Evolutionary conservation across 2,797 vertebrate species (phyloP).

Genomic region (Siniperca obscura): DNA sequence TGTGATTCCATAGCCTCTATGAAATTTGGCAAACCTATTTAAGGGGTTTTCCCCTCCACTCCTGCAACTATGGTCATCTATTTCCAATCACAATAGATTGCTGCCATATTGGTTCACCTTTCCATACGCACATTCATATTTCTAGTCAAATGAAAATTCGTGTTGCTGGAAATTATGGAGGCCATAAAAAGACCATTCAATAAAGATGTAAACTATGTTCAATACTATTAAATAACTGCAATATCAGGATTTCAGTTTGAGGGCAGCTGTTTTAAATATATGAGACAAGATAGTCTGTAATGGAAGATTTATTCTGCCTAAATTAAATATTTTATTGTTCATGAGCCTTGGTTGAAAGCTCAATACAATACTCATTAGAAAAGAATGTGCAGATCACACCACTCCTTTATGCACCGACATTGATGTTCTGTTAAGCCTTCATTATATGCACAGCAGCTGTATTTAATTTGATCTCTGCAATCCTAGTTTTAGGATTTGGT

Average conservation of each 20-base stretch:
- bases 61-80: background rate
- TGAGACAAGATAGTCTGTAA: background rate
- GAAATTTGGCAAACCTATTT: background rate
- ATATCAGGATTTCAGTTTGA: slow-evolving; percentile 11
- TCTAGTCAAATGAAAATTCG: slow-evolving; percentile 7
- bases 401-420: background rate
- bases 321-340: slow-evolving; percentile 13
- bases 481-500: background rate
- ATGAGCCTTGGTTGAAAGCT: background rate
- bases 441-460: background rate
- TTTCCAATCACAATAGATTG: slow-evolving; percentile 13
- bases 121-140: background rate
- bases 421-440: slow-evolving; percentile 1
- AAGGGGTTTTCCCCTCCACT: no score
- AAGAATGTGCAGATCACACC: slow-evolving; percentile 18
- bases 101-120: background rate
- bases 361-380: slow-evolving; percentile 14
- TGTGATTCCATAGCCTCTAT: background rate
- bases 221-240: slow-evolving; percentile 1
- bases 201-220: background rate
- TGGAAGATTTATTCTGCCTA: slow-evolving; percentile 19
- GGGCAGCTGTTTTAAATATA: slow-evolving; percentile 6
- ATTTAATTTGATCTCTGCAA: background rate
- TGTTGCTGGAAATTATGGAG: background rate
- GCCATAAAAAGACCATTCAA: background rate